Base-by-base conservation (phyloP, 2,113 vertebrate genomes). In the Ammodytes dubius region DNA sequence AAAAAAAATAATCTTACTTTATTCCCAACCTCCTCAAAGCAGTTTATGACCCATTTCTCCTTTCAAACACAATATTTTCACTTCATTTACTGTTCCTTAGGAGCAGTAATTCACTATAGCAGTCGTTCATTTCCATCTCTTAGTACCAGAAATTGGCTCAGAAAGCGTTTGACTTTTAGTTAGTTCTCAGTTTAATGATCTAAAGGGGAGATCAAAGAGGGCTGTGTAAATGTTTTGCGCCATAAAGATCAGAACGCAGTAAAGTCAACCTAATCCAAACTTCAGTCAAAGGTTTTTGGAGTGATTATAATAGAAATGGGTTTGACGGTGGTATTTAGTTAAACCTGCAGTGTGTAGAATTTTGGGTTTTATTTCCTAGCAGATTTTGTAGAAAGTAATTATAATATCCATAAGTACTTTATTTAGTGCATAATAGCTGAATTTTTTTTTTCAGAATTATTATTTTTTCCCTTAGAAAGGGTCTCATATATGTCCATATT, bases 11-110 rank as follows among this genome's bases (percentile, higher is more conserved):
- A 11, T 11, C 42, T 6, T 70, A 39, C 82, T 82, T 80, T 75
- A 76, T 89, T 84, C 39, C 79, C 54, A 37, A 64, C 49, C 69
- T 56, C 11, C 27, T 27, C 27, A 27, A 56, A 74, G 69, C 73
- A 56, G 65, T 77, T 86, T 65, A 78, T 84, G 79, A 65, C 57
- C 57, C 77, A 80, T 45, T 66, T 53, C 72, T 77, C 56, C 77
- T 82, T 83, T 86, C 64, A 81, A 89, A 54, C 54, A 90, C 50
- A 87, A 84, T 85, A 83, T 81, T 85, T 88, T 72, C 53, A 74
- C 54, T 70, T 74, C 47, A 64, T 79, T 80, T 71, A 82, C 79
- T 77, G 79, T 76, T 67, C 35, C 71, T 50, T 43, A 1, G 57
- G 57, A 71, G 76, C 61, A 59, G 52, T 84, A 66, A 57, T 63